These are phyloP conservation scores for Nomada goodeniana DNA, from an alignment of 2,888 invertebrate genomes.

Conservation along the genomic window DNA sequence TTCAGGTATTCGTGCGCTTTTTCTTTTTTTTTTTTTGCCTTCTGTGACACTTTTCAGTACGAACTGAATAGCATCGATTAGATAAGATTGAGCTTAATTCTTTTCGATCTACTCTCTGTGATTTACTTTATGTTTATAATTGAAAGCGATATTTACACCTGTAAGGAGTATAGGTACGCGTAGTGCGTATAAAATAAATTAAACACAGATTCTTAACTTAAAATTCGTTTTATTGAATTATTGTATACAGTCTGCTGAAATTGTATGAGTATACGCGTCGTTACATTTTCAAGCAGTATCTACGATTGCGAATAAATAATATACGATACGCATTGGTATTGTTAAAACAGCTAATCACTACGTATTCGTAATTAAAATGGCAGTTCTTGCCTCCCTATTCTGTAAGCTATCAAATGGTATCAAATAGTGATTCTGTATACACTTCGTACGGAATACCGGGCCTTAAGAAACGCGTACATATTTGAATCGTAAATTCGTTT, in stretches of 20 bases:
- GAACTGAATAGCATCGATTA: conserved; percentile 12
- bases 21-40: not conserved
- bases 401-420: conserved; percentile 55
- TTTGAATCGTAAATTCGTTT: conserved; percentile 20
- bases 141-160: no score
- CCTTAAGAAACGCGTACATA: conserved; percentile 11
- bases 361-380: conserved; percentile 55
- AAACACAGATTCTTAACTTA: conserved; percentile 9
- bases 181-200: not conserved
- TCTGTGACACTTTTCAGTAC: not conserved
- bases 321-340: conserved; percentile 13
- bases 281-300: conserved; percentile 50
- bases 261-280: conserved; percentile 32
- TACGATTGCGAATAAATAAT: conserved; percentile 27
- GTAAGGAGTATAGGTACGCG: no score
- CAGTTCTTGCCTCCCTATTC: conserved; percentile 58
- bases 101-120: no score
- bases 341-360: conserved; percentile 22
- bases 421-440: conserved; percentile 43
- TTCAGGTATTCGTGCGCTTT: conserved; percentile 30
- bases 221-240: conserved; percentile 51
- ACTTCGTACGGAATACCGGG: conserved; percentile 22
- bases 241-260: conserved; percentile 45
- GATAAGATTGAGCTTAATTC: not conserved
- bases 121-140: no score